These are phyloP conservation scores for Lordiphosa mommai DNA, from an alignment of 1,140 invertebrate genomes.

Conservation along the genomic window DNA sequence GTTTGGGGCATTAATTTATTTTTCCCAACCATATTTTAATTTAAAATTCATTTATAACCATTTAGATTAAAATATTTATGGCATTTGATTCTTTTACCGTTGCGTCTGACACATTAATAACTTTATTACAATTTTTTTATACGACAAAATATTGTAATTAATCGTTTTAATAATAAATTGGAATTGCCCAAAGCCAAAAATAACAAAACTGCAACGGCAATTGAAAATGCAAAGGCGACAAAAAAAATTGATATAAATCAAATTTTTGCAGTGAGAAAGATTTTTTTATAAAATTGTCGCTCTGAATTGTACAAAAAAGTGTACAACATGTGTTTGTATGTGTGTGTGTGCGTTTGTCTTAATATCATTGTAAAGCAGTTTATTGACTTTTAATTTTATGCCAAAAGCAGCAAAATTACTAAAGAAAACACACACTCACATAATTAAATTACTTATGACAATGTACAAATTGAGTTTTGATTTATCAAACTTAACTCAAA, in stretches of 20 bases:
- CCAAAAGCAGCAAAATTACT: conserved; percentile 22
- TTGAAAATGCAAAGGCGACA: background rate
- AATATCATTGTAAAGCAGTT: conserved; percentile 13
- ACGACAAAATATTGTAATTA: conserved; percentile 33
- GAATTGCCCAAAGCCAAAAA: conserved; percentile 17
- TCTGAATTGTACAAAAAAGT: too few species aligned
- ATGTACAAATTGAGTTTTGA: too few species aligned
- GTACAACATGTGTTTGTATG: conserved; percentile 12
- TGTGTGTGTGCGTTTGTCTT: conserved; percentile 19
- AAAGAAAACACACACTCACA: conserved; percentile 5
- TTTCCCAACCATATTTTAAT: conserved; percentile 45
- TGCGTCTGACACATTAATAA: conserved; percentile 52
- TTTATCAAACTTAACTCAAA: too few species aligned
- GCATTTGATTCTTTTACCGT: conserved; percentile 21
- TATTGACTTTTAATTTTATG: conserved; percentile 48
- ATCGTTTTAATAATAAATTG: conserved; percentile 52
- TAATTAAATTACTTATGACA: conserved; percentile 17
- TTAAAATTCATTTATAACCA: conserved; percentile 53
- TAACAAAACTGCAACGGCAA: conserved; percentile 2
- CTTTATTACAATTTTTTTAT: conserved; percentile 34
- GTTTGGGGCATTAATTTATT: background rate
- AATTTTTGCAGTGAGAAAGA: background rate
- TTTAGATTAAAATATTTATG: conserved; percentile 28
- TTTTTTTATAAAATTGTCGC: too few species aligned
- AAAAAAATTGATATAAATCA: background rate